A percentile compares a stretch with the other conserved stretches of the same genome.
phyloP scores from a whole-genome alignment of 2,888 invertebrate genomes.

The Nomada hirtipes region DNA sequence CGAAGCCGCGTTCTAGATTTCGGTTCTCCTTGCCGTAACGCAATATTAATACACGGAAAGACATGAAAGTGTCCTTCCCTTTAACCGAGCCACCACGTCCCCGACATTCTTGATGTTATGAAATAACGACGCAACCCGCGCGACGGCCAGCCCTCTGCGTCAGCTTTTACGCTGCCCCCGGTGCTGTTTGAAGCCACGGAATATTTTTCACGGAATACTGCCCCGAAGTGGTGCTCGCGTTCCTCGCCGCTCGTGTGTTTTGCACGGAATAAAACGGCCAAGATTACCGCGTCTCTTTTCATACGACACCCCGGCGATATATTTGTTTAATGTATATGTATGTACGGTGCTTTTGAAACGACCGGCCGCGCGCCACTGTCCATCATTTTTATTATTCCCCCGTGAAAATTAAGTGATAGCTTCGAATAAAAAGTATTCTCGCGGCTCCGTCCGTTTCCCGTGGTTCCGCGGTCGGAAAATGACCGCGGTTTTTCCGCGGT shows the following conservation, averaged over 20 bases:
- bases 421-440: conserved; percentile 10
- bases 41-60: conserved; percentile 67
- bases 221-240: conserved; percentile 27
- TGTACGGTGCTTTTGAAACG: conserved; percentile 22
- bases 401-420: conserved; percentile 38
- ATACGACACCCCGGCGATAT: conserved; percentile 34
- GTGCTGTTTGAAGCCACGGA: conserved; percentile 46
- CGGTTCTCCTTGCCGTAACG: conserved; percentile 61
- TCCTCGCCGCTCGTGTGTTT: conserved; percentile 37
- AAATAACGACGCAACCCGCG: conserved; percentile 65
- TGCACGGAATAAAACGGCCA: conserved; percentile 57
- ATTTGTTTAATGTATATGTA: conserved; percentile 41
- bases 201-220: conserved; percentile 60
- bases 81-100: conserved; percentile 31
- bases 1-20: conserved; percentile 58
- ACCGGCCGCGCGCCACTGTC: conserved; percentile 1
- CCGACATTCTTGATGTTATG: conserved; percentile 54
- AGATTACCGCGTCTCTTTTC: conserved; percentile 57
- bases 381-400: conserved; percentile 34
- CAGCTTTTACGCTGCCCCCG: conserved; percentile 55
- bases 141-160: conserved; percentile 39
- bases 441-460: neutral
- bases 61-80: conserved; percentile 68
- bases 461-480: neutral
- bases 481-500: neutral